Conservation (phyloP, 2,797 vertebrate species). For the Poecilia gillii region DNA sequence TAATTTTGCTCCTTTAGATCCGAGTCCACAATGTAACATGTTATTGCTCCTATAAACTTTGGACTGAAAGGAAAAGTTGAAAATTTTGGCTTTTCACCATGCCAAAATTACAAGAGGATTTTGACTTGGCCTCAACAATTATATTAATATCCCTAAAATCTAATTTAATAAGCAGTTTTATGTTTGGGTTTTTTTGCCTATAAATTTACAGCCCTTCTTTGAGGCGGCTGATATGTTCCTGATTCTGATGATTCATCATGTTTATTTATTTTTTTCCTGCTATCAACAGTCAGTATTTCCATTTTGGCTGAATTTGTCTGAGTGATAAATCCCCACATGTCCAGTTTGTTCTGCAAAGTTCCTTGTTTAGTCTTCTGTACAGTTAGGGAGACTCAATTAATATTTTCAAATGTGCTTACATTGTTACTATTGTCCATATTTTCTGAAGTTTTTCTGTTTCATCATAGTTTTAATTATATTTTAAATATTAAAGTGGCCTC, state of each 20-base stretch:
- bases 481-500: background rate
- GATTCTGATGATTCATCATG: background rate
- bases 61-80: background rate
- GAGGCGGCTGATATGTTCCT: background rate
- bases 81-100: background rate
- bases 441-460: background rate
- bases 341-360: slow-evolving; percentile 45
- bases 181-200: background rate
- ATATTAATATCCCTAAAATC: background rate
- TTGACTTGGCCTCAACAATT: background rate
- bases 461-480: background rate
- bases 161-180: background rate
- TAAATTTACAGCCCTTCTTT: background rate
- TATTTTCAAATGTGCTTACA: background rate
- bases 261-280: background rate
- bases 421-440: background rate
- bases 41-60: background rate
- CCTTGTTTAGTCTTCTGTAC: slow-evolving; percentile 43
- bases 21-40: background rate
- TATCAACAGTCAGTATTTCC: slow-evolving; percentile 12
- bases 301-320: slow-evolving; percentile 24
- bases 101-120: background rate
- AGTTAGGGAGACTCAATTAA: background rate
- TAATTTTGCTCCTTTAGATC: background rate
- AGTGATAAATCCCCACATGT: slow-evolving; percentile 62